A percentile compares a stretch with the other conserved stretches of the same genome.
phyloP scores from a whole-genome alignment of 2,797 vertebrate species.

The Champsocephalus gunnari region DNA sequence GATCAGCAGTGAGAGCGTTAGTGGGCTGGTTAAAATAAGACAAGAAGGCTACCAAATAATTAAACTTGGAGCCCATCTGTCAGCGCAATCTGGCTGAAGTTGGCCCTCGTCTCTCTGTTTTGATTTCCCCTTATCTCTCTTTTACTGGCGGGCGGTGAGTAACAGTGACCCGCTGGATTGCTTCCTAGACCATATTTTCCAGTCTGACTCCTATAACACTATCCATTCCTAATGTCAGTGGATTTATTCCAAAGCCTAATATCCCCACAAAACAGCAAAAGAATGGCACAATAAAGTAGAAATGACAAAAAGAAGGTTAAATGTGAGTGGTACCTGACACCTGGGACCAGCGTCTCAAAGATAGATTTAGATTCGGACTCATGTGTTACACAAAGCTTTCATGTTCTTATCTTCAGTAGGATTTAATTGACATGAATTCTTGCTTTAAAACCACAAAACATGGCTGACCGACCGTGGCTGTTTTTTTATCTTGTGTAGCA shows the following conservation, averaged over 20 bases:
- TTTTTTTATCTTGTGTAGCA: too few species aligned
- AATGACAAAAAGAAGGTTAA: background rate
- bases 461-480: background rate
- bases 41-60: conserved; percentile 46
- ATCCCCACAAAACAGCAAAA: conserved; percentile 33
- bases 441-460: conserved; percentile 10
- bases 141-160: conserved; percentile 70
- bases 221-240: conserved; percentile 62
- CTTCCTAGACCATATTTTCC: conserved; percentile 73
- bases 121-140: conserved; percentile 81
- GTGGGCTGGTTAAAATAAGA: conserved; percentile 59
- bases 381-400: conserved; percentile 9
- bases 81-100: conserved; percentile 67
- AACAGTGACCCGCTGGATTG: conserved; percentile 77
- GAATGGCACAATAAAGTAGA: background rate
- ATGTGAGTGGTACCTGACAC: conserved; percentile 1
- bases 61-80: conserved; percentile 68
- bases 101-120: conserved; percentile 70
- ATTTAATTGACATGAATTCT: conserved; percentile 3
- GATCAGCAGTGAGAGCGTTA: conserved; percentile 31
- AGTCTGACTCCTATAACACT: conserved; percentile 55
- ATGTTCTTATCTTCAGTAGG: background rate
- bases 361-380: background rate
- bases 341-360: background rate
- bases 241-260: conserved; percentile 62